Conservation (phyloP, 2,888 invertebrate species). For the Scotopteryx bipunctaria region DNA sequence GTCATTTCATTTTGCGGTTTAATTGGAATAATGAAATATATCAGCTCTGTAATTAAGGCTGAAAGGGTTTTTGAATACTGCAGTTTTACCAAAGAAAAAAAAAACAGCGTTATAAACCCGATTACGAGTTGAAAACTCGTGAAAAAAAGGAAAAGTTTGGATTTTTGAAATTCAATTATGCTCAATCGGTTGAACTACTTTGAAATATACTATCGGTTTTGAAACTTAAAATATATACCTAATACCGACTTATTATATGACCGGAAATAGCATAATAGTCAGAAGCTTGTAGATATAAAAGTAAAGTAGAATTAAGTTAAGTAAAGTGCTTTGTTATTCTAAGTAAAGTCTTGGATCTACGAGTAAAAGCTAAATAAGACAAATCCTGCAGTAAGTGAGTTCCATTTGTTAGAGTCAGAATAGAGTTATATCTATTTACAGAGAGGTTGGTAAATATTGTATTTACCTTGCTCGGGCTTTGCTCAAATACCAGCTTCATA, state of each 20-base stretch:
- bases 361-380: background rate
- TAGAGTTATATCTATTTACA: conserved; percentile 16
- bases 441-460: conserved; percentile 13
- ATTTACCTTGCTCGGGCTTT: conserved; percentile 18
- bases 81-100: no score
- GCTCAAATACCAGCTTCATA: conserved; percentile 10
- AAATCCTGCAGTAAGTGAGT: conserved; percentile 10
- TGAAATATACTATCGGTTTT: no score
- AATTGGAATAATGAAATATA: conserved; percentile 21
- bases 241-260: no score
- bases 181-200: no score
- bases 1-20: conserved; percentile 12
- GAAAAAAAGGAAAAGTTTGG: no score
- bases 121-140: no score
- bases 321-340: background rate
- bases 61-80: background rate
- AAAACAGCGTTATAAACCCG: no score
- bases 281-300: no score
- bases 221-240: no score
- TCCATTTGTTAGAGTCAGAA: conserved; percentile 18
- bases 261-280: no score
- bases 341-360: background rate
- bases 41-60: conserved; percentile 3
- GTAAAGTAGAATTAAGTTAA: no score
- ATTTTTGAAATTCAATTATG: no score